Evolutionary conservation across 1,140 invertebrate species (phyloP).

Genomic region (Meloidogyne exigua): DNA sequence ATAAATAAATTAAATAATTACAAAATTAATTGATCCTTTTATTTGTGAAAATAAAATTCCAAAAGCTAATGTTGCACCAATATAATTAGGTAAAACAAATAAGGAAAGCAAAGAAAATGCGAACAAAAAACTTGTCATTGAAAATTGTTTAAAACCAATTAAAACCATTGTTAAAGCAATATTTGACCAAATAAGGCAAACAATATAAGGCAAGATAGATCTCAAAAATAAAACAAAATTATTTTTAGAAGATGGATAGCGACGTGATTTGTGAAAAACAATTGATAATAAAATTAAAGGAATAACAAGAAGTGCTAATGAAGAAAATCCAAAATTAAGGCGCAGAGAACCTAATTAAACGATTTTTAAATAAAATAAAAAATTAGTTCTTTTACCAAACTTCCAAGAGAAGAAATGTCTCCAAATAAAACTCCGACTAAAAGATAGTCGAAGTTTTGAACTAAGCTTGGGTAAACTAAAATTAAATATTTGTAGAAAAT

Average conservation of each 20-base stretch:
- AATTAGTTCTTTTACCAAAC: slow-evolving; percentile 35
- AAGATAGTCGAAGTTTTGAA: slow-evolving; percentile 43
- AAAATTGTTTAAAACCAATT: slow-evolving; percentile 51
- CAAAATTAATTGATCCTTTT: slow-evolving; percentile 47
- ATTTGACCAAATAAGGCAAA: slow-evolving; percentile 55
- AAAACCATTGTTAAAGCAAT: slow-evolving; percentile 54
- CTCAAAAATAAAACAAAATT: slow-evolving; percentile 27
- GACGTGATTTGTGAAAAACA: slow-evolving; percentile 8
- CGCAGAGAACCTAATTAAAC: slow-evolving; percentile 34
- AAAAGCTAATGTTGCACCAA: slow-evolving; percentile 39
- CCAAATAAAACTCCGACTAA: slow-evolving; percentile 50
- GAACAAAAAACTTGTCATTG: slow-evolving; percentile 40
- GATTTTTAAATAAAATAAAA: neutral
- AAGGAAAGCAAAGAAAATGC: slow-evolving; percentile 50
- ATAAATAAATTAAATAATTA: slow-evolving; percentile 26
- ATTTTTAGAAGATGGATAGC: neutral
- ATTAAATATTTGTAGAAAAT: neutral
- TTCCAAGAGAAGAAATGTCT: slow-evolving; percentile 46
- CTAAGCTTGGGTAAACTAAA: slow-evolving; percentile 50
- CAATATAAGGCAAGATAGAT: slow-evolving; percentile 46
- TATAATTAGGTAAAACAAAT: slow-evolving; percentile 43
- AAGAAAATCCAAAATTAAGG: slow-evolving; percentile 41
- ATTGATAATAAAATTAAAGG: slow-evolving; percentile 52
- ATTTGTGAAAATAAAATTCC: slow-evolving; percentile 50
- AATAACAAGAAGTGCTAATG: slow-evolving; percentile 41